phyloP scores from a whole-genome alignment of 1,140 invertebrate species.

The Halictus rubicundus region DNA sequence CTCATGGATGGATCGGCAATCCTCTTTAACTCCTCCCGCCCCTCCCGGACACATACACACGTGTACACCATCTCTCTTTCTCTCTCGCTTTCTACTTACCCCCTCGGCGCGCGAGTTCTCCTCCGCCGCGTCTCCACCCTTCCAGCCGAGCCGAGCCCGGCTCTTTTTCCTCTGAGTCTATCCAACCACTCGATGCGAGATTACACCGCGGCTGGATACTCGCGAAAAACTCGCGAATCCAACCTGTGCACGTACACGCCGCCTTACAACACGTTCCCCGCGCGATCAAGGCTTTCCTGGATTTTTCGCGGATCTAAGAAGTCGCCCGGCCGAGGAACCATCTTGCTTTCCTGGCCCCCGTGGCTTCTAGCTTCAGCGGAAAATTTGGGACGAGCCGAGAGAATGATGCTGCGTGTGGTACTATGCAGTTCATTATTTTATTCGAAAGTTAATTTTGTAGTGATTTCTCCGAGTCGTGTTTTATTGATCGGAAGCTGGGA shows the following conservation, averaged over 20 bases:
- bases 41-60: conserved; percentile 26
- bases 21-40: conserved; percentile 73
- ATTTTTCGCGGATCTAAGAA: neutral
- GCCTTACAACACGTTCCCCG: neutral
- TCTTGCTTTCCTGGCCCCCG: neutral
- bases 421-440: too few relatives aligned
- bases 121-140: conserved; percentile 35
- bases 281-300: neutral
- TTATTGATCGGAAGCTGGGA: too few relatives aligned
- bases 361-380: too few relatives aligned
- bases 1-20: conserved; percentile 78
- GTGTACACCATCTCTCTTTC: neutral
- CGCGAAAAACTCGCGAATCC: conserved; percentile 53
- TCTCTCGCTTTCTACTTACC: conserved; percentile 42
- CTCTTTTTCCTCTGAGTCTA: conserved; percentile 41
- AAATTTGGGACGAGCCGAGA: too few relatives aligned
- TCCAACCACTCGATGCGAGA: conserved; percentile 73
- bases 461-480: too few relatives aligned
- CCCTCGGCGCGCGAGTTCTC: conserved; percentile 7
- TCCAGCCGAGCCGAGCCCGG: neutral
- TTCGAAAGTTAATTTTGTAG: too few relatives aligned
- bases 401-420: too few relatives aligned
- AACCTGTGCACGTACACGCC: neutral
- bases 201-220: conserved; percentile 63
- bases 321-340: neutral